These are phyloP conservation scores for Chlorodrepanis virens DNA, from an alignment of 2,113 vertebrate genomes.

Conservation along the genomic window DNA sequence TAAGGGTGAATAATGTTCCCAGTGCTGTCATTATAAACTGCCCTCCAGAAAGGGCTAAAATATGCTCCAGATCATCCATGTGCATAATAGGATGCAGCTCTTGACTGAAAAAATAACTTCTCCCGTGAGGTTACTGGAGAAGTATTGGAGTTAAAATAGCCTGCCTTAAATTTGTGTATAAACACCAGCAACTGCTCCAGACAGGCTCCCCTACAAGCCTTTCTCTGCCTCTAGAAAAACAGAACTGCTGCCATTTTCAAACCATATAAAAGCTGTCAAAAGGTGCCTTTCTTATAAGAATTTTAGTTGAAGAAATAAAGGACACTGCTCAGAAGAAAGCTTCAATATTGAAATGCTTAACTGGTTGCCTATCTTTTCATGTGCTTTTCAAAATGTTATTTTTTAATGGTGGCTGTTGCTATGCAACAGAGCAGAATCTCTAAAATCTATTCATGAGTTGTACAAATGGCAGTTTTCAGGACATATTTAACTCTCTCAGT, in stretches of 20 bases:
- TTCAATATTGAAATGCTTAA: background rate
- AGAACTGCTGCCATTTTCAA: background rate
- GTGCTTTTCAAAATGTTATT: background rate
- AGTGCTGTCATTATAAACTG: background rate
- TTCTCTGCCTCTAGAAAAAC: background rate
- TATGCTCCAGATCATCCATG: background rate
- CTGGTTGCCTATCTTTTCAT: background rate
- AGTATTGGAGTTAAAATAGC: background rate
- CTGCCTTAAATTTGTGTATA: background rate
- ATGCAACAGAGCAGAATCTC: constrained; percentile 30
- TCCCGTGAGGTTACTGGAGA: constrained; percentile 4
- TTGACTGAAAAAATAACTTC: background rate
- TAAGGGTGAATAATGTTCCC: background rate
- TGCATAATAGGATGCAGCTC: background rate
- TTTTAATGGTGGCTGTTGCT: constrained; percentile 48
- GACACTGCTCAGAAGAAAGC: background rate
- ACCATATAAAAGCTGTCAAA: background rate
- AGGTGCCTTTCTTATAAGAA: background rate
- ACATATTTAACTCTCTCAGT: constrained; percentile 13
- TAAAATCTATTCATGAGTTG: constrained; percentile 38
- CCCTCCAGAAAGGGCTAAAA: constrained; percentile 12
- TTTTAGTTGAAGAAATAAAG: background rate
- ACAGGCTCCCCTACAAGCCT: background rate
- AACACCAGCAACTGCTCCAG: background rate
- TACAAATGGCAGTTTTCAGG: constrained; percentile 30